Evolutionary conservation across 2,888 invertebrate genomes (phyloP).

Genomic region (Enoplolaimus lenunculus): DNA sequence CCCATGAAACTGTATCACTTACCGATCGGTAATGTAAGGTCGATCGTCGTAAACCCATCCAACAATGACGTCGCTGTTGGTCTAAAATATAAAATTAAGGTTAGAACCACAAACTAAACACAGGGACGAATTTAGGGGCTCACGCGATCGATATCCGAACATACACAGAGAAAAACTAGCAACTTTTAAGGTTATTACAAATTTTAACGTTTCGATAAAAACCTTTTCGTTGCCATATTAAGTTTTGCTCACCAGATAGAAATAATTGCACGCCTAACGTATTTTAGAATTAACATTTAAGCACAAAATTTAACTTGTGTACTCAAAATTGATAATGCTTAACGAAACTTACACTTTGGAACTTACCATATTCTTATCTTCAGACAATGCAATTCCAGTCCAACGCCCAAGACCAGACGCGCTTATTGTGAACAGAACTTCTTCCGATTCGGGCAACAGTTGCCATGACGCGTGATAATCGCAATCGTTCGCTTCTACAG

Average conservation of each 20-base stretch:
- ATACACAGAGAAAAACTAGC: too few relatives aligned
- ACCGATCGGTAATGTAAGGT: slow-evolving; percentile 34
- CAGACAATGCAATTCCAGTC: slow-evolving; percentile 42
- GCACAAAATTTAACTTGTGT: too few relatives aligned
- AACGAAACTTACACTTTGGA: not conserved
- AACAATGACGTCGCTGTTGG: slow-evolving; percentile 36
- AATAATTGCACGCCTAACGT: not conserved
- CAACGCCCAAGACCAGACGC: slow-evolving; percentile 36
- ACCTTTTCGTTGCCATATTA: too few relatives aligned
- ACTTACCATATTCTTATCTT: slow-evolving; percentile 26
- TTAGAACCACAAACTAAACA: too few relatives aligned
- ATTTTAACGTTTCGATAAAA: too few relatives aligned
- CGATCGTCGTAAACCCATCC: slow-evolving; percentile 38
- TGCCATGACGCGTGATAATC: slow-evolving; percentile 39
- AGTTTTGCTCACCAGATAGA: not conserved
- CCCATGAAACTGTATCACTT: not conserved
- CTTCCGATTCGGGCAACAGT: slow-evolving; percentile 29
- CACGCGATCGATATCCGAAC: too few relatives aligned
- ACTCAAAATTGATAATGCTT: too few relatives aligned
- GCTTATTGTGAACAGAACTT: slow-evolving; percentile 36
- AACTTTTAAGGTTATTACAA: too few relatives aligned
- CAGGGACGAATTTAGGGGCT: too few relatives aligned
- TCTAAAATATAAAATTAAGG: slow-evolving; percentile 7
- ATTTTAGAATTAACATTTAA: not conserved
- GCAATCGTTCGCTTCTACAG: slow-evolving; percentile 29